Percentiles rank a stretch among this genome's conserved stretches.
Conservation (phyloP, 2,888 invertebrate species). For the Micropterix aruncella region DNA sequence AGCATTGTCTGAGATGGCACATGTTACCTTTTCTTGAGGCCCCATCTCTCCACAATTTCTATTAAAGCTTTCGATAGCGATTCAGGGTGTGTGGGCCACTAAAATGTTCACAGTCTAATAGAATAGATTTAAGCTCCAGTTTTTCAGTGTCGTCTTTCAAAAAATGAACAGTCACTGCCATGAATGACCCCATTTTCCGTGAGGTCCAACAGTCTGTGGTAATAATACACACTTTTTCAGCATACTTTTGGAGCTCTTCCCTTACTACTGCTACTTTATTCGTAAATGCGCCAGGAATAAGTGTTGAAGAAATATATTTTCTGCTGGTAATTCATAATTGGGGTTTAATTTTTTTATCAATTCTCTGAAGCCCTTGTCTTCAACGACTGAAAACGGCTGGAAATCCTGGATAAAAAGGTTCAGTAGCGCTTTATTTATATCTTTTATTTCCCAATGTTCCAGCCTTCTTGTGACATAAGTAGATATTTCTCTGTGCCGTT, state of each 20-base stretch:
- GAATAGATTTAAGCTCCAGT: slow-evolving; percentile 3
- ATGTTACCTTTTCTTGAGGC: slow-evolving; percentile 4
- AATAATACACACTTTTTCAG: slow-evolving; percentile 13
- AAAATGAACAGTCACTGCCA: slow-evolving; percentile 10
- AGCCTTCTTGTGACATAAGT: too few relatives aligned
- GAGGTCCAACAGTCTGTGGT: slow-evolving; percentile 19
- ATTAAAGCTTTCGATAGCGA: neutral
- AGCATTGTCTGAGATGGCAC: slow-evolving; percentile 6
- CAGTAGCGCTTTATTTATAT: too few relatives aligned
- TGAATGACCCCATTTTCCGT: slow-evolving; percentile 14
- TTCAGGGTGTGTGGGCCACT: slow-evolving; percentile 3
- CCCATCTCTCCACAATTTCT: slow-evolving; percentile 2
- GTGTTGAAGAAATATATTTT: slow-evolving; percentile 11
- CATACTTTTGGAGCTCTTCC: slow-evolving; percentile 9
- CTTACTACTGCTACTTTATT: slow-evolving; percentile 11
- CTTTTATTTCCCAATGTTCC: too few relatives aligned
- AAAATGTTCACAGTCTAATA: slow-evolving; percentile 1
- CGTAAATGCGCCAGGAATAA: slow-evolving; percentile 15
- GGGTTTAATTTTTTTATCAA: slow-evolving; percentile 11
- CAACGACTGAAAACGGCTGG: slow-evolving; percentile 13
- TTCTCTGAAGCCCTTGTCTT: slow-evolving; percentile 12
- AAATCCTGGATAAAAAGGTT: too few relatives aligned
- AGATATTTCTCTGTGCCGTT: too few relatives aligned
- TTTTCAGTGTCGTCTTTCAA: slow-evolving; percentile 1
- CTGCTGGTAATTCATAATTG: slow-evolving; percentile 10